Evolutionary conservation across 2,113 vertebrate species (phyloP).

Genomic region (Carlito syrichta): DNA sequence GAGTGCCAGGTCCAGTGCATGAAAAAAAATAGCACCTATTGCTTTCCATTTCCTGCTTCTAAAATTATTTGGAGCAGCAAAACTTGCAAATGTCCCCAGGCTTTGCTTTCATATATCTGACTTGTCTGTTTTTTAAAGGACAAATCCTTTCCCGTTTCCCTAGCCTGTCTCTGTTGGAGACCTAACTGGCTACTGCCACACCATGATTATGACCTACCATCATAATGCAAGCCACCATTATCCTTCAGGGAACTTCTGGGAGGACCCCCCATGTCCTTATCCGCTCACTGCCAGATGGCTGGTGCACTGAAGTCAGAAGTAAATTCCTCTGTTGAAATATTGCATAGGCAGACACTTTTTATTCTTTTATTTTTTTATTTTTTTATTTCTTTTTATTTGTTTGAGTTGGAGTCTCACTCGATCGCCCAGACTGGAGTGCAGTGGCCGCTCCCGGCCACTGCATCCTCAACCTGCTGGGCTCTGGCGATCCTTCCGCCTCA

Average conservation of each 20-base stretch:
- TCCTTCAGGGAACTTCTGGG: neutral
- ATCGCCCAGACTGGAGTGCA: too few species aligned
- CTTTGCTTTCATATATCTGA: neutral
- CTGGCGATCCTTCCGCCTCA: too few species aligned
- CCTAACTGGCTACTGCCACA: neutral
- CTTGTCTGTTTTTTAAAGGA: neutral
- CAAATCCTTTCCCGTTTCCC: neutral
- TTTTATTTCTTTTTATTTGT: too few species aligned
- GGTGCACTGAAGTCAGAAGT: neutral
- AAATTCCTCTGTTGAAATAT: neutral
- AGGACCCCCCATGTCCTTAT: neutral
- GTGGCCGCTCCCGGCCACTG: too few species aligned
- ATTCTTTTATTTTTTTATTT: too few species aligned
- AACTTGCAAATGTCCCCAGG: neutral
- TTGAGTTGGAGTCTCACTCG: too few species aligned
- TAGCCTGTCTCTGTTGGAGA: neutral
- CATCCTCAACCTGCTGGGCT: too few species aligned
- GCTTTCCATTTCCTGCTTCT: neutral
- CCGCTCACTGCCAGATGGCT: neutral
- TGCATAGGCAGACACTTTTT: neutral
- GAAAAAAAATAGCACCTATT: neutral
- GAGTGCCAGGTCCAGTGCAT: neutral
- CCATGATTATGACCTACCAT: neutral
- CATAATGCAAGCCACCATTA: neutral
- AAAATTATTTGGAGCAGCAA: conserved; percentile 14